Conservation (phyloP, 2,113 vertebrate genomes). For the Abramis brama region DNA sequence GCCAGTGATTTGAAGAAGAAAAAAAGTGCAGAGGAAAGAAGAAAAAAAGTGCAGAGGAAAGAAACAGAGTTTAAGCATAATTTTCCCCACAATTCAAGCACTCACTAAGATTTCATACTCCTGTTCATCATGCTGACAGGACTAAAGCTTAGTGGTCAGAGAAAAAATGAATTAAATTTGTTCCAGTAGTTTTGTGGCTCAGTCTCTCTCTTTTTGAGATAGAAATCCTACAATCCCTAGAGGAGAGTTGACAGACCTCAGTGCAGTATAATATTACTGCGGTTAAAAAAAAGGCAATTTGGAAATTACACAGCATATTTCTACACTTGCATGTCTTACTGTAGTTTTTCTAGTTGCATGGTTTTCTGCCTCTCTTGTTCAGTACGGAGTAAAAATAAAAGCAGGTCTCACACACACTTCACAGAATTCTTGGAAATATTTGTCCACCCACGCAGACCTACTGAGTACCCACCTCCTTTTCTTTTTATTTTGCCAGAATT, state of each 20-base stretch:
- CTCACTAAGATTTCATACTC: slow-evolving; percentile 36
- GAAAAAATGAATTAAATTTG: slow-evolving; percentile 24
- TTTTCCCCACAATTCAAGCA: slow-evolving; percentile 1
- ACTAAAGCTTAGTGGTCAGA: slow-evolving; percentile 19
- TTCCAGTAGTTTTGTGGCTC: slow-evolving; percentile 11
- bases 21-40: slow-evolving; percentile 4
- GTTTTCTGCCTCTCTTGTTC: background rate
- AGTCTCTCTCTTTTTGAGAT: background rate
- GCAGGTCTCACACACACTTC: background rate
- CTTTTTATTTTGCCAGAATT: background rate
- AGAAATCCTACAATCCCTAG: slow-evolving; percentile 11
- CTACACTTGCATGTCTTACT: background rate
- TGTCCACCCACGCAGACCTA: background rate
- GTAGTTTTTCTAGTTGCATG: background rate
- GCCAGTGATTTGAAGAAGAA: slow-evolving; percentile 19
- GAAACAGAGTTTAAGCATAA: background rate
- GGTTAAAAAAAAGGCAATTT: slow-evolving; percentile 6
- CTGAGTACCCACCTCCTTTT: background rate
- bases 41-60: slow-evolving; percentile 5
- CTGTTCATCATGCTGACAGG: slow-evolving; percentile 40
- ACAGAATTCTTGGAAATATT: slow-evolving; percentile 5
- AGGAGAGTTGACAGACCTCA: slow-evolving; percentile 23
- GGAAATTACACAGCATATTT: slow-evolving; percentile 12
- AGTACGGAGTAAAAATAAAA: background rate
- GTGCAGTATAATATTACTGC: slow-evolving; percentile 29